phyloP scores from a whole-genome alignment of 2,888 invertebrate genomes.

The Nymphalis polychloros region DNA sequence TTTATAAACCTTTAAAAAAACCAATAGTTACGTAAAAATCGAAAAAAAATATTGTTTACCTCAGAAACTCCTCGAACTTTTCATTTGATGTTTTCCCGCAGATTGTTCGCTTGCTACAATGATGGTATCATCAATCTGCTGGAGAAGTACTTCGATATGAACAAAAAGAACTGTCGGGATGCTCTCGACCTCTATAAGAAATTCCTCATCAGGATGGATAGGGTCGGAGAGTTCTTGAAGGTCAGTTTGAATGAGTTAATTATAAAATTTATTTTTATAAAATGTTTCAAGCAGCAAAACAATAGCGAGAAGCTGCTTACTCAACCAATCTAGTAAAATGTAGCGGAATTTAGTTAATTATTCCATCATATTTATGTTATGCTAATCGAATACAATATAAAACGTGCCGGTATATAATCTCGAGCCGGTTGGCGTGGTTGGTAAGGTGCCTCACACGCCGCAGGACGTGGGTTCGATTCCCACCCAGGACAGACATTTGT shows the following conservation, averaged over 20 bases:
- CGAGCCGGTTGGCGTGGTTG: no score
- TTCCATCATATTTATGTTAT: no score
- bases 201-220: slow-evolving; percentile 98
- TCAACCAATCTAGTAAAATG: no score
- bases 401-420: no score
- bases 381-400: no score
- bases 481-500: no score
- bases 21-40: no score
- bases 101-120: slow-evolving; percentile 99
- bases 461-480: no score
- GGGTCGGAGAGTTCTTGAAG: slow-evolving; percentile 98
- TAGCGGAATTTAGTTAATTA: no score
- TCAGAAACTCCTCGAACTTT: neutral
- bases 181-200: slow-evolving; percentile 99
- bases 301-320: no score
- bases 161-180: slow-evolving; percentile 98
- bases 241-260: slow-evolving; percentile 60
- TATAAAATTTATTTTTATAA: neutral
- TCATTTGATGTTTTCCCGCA: slow-evolving; percentile 41
- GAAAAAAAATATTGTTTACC: neutral
- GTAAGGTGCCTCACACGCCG: no score
- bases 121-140: slow-evolving; percentile 99
- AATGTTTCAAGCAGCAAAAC: neutral
- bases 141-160: slow-evolving; percentile 99
- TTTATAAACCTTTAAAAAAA: no score